phyloP scores from a whole-genome alignment of 1,140 invertebrate species.

The Odontomachus brunneus region DNA sequence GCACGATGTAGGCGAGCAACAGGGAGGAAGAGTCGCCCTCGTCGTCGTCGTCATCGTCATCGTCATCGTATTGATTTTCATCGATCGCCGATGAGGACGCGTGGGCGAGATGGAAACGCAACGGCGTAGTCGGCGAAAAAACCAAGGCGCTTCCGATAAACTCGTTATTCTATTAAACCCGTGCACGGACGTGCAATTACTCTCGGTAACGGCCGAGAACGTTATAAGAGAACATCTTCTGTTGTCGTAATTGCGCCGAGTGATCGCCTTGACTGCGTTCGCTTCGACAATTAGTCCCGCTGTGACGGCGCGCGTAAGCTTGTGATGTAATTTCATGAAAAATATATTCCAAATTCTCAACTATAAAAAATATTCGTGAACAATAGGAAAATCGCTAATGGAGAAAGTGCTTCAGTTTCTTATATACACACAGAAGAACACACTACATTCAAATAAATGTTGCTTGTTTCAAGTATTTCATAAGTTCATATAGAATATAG shows the following conservation, averaged over 20 bases:
- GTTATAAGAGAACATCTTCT: conserved; percentile 26
- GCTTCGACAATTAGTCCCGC: conserved; percentile 21
- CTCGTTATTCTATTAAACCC: conserved; percentile 54
- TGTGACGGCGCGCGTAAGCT: background rate
- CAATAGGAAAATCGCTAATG: too few species aligned
- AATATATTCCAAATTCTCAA: background rate
- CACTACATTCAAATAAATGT: too few species aligned
- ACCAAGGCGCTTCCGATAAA: conserved; percentile 48
- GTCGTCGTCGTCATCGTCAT: too few species aligned
- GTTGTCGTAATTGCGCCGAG: conserved; percentile 25
- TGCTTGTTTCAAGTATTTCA: too few species aligned
- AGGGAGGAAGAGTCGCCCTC: background rate
- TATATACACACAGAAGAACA: too few species aligned
- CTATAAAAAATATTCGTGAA: background rate
- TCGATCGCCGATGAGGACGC: conserved; percentile 53
- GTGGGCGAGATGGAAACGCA: conserved; percentile 1
- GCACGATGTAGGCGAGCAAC: background rate
- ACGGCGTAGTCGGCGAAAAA: conserved; percentile 12
- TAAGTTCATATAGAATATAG: too few species aligned
- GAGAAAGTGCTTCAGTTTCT: too few species aligned
- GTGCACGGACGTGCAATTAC: background rate
- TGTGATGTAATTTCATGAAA: conserved; percentile 8
- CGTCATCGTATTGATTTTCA: conserved; percentile 52
- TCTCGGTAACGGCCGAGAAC: background rate
- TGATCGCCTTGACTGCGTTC: background rate